These are phyloP conservation scores for Cataglyphis altisquamis DNA, from an alignment of 2,888 invertebrate genomes.

Conservation along the genomic window DNA sequence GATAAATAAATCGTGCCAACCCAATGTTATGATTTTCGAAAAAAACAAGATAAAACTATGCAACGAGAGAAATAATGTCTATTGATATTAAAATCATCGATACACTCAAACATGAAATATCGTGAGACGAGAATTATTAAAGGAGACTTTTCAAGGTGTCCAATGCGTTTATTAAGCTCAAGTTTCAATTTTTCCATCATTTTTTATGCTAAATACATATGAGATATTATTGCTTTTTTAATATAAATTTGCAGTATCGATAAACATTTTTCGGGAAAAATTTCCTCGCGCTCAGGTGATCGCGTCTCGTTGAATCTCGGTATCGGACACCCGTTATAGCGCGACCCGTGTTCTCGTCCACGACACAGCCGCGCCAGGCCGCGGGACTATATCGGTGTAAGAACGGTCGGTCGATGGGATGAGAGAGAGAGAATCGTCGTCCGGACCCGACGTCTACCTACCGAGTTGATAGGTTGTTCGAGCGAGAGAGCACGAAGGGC, in stretches of 20 bases:
- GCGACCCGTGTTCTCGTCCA: constrained; percentile 82
- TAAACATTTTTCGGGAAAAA: background rate
- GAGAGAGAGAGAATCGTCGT: constrained; percentile 84
- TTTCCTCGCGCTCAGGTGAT: constrained; percentile 33
- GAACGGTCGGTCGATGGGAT: constrained; percentile 85
- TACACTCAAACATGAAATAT: background rate
- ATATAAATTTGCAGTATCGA: background rate
- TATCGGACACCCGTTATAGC: constrained; percentile 82
- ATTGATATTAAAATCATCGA: background rate
- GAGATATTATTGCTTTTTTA: background rate
- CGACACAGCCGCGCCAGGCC: constrained; percentile 81
- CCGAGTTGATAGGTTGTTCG: constrained; percentile 83
- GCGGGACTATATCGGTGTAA: constrained; percentile 85
- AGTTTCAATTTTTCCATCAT: background rate
- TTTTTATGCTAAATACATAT: background rate
- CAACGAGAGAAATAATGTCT: background rate
- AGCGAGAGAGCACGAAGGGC: constrained; percentile 69
- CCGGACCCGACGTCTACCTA: constrained; percentile 85
- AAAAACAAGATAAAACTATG: background rate
- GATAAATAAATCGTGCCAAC: background rate
- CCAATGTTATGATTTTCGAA: background rate
- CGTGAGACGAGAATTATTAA: background rate
- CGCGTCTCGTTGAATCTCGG: constrained; percentile 28
- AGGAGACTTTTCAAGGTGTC: background rate
- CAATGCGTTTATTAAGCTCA: background rate